Evolutionary conservation across 2,888 invertebrate species (phyloP).

Genomic region (Agonopterix subpropinquella): DNA sequence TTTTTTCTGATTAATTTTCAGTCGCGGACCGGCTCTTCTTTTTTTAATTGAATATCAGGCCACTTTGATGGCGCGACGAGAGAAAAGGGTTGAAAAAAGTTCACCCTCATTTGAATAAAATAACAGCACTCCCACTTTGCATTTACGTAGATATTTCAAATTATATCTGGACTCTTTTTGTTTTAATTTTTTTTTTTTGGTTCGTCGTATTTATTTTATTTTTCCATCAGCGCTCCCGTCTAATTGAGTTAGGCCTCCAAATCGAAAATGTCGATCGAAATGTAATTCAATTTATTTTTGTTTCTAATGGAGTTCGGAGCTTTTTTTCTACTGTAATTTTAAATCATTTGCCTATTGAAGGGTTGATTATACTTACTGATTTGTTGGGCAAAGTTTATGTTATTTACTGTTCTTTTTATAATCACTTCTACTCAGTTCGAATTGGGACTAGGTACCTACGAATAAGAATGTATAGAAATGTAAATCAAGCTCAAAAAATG

Average conservation of each 20-base stretch:
- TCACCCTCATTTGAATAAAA: constrained; percentile 76
- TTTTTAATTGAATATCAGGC: constrained; percentile 77
- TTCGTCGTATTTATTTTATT: constrained; percentile 73
- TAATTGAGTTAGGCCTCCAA: constrained; percentile 74
- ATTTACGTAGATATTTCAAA: constrained; percentile 76
- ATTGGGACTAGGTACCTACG: too few relatives aligned
- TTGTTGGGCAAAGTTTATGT: not conserved
- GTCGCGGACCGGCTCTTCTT: constrained; percentile 68
- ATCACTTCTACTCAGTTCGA: too few relatives aligned
- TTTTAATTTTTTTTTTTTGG: constrained; percentile 71
- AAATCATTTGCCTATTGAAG: constrained; percentile 53
- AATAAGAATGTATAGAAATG: too few relatives aligned
- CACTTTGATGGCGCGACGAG: constrained; percentile 72
- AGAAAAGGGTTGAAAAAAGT: constrained; percentile 71
- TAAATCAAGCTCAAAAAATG: too few relatives aligned
- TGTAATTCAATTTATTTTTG: constrained; percentile 76
- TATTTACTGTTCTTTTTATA: not conserved
- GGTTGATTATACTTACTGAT: constrained; percentile 34
- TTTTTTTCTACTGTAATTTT: constrained; percentile 67
- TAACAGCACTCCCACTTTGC: constrained; percentile 76
- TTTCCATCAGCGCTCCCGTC: constrained; percentile 72
- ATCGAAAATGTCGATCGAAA: constrained; percentile 75
- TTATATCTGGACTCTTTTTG: constrained; percentile 73
- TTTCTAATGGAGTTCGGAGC: constrained; percentile 72
- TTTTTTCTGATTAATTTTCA: constrained; percentile 76